phyloP scores from a whole-genome alignment of 1,140 invertebrate genomes.

The Dendroctonus valens region DNA sequence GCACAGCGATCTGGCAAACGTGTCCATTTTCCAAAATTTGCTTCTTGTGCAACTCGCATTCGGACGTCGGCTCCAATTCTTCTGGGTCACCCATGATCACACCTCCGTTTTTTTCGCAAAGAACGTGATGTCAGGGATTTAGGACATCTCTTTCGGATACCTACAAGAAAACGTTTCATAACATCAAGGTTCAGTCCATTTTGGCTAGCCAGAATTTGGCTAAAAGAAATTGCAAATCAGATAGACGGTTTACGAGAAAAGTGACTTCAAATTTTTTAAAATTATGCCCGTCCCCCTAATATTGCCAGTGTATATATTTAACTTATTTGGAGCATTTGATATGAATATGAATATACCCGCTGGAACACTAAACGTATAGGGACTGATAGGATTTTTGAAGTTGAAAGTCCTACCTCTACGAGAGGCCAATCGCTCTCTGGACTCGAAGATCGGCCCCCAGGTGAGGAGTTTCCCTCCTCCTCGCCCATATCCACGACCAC shows the following conservation, averaged over 20 bases:
- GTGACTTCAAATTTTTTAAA: too few relatives aligned
- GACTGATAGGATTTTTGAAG: neutral
- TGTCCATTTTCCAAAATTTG: constrained; percentile 38
- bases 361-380: too few relatives aligned
- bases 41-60: constrained; percentile 36
- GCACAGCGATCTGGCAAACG: constrained; percentile 36
- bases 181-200: too few relatives aligned
- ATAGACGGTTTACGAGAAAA: too few relatives aligned
- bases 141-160: constrained; percentile 44
- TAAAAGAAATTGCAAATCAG: too few relatives aligned
- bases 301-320: too few relatives aligned
- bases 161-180: constrained; percentile 11
- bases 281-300: too few relatives aligned
- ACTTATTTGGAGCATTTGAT: too few relatives aligned
- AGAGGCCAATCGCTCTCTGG: constrained; percentile 49
- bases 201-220: too few relatives aligned
- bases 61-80: constrained; percentile 30
- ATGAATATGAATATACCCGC: too few relatives aligned
- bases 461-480: constrained; percentile 30
- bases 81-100: constrained; percentile 28
- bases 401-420: constrained; percentile 40
- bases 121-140: constrained; percentile 48
- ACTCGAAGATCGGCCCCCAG: constrained; percentile 39
- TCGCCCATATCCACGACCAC: constrained; percentile 32
- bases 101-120: constrained; percentile 43